Base-by-base conservation (phyloP, 2,113 vertebrate species). In the Fulica atra region DNA sequence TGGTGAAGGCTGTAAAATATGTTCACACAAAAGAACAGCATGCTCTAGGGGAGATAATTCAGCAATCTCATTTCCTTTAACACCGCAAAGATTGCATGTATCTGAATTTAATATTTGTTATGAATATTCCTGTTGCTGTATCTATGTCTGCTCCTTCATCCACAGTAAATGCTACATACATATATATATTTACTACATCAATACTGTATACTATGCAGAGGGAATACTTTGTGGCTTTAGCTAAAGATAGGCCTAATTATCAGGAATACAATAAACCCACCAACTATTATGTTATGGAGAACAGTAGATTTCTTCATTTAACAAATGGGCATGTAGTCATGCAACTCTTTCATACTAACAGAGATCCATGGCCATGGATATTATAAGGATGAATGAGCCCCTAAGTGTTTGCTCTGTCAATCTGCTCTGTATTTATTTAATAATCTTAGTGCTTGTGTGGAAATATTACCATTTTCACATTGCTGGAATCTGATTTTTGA, bases 21-120 rank as follows among this genome's bases (percentile, higher is more conserved):
- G 44, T 33, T 90, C 65, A 61, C 78, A 38, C 54, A 86, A 73
- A 87, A 54, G 59, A 35, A 64, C 26, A 81, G 64, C n/a, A 42
- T 79, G 28, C 82, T 82, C 72, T 70, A 85, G 26, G 35, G 60
- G 16, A 84, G 51, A 44, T 59, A 15, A 74, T 83, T 84, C 59
- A 90, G 44, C 48, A 93, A 38, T 33, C 64, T 78, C 19, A 91
- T 77, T 89, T 71, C 50, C 38, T 94, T 88, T 92, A 89, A 72
- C 31, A 28, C 69, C 78, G 12, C 17, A 70, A 29, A 86, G 46
- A 23, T 78, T 73, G 40, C 60, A 88, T 85, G 36, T 44, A 26
- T 56, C 76, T 76, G 60, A 66, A 73, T 53, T 14, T 60, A 93
- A 63, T 54, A 35, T 46, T 80, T 60, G 7, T 33, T 20, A 69